phyloP scores from a whole-genome alignment of 2,113 vertebrate species.

The Henicopernis longicauda region DNA sequence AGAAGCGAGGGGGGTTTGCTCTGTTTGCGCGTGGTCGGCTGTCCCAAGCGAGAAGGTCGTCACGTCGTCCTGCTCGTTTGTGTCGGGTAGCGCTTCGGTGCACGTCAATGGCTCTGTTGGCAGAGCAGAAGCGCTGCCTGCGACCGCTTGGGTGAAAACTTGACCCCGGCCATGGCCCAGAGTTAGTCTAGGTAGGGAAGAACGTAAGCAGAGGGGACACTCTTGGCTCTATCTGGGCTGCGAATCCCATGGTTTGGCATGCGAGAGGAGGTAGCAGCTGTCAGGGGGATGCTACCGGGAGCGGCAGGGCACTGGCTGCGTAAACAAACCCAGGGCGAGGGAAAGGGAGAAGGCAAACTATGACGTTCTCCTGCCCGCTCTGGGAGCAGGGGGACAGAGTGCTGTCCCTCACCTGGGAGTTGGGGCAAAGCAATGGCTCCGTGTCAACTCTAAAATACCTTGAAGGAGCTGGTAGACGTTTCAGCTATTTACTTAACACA shows the following conservation, averaged over 20 bases:
- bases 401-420: background rate
- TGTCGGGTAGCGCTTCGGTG: background rate
- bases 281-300: background rate
- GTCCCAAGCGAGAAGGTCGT: background rate
- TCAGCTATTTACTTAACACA: background rate
- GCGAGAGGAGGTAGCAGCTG: background rate
- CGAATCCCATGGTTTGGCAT: background rate
- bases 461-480: background rate
- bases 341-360: background rate
- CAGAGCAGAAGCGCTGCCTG: background rate
- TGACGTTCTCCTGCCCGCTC: background rate
- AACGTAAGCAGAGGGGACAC: background rate
- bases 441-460: background rate
- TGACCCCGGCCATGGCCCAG: background rate
- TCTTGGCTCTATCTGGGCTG: background rate
- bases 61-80: accelerated
- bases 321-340: background rate
- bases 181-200: background rate
- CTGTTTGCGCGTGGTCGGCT: background rate
- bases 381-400: background rate
- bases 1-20: background rate
- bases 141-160: background rate
- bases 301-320: background rate
- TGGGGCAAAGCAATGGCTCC: accelerated
- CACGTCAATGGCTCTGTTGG: background rate